Evolutionary conservation across 2,113 vertebrate genomes (phyloP), one percentile per base, ranked within the genome.

Genomic region (Ptilorrhoa leucosticta): DNA sequence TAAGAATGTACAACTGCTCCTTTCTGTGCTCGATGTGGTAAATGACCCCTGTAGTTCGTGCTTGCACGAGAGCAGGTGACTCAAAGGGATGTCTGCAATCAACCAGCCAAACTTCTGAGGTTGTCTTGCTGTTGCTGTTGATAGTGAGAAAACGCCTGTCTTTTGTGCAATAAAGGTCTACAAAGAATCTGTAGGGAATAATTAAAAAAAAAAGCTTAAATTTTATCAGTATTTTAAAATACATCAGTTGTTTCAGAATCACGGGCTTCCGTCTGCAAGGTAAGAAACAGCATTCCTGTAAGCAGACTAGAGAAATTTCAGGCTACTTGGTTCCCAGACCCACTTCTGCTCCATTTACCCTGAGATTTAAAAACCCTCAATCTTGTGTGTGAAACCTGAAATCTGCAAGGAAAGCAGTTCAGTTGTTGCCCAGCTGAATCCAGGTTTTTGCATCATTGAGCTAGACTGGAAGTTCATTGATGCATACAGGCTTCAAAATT

Each of bases 11-110:
- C 16, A 99, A 91, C 45, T 96, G 89, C 1, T 97, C 95, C 57
- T 98, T 97, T 90, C 98, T 98, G 95, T 99, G 99, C 87, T 99
- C 99, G 18, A 99, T 80, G 3, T 99, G 98, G 96, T 99, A 99
- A 78, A 99, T 94, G 15, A 99, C 94, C 5, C 98, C 98, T 20
- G 95, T 89, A 58, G 98, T 98, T 50, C 99, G 97, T 66, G 98
- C 96, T 94, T 99, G 99, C 60, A 99, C 98, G 75, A 99, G 97
- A n/a, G 94, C 27, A 27, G 99, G 99, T 35, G 96, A 88, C 61
- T 97, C 97, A 83, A 95, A 97, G 70, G 98, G 98, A 48, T 95
- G 70, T 48, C 89, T 94, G 77, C 96, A 98, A 50, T 99, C 98
- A 82, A 99, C 91, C 42, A 99, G 77, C 98, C 98, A 98, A 63